A percentile compares a stretch with the other conserved stretches of the same genome.
These are phyloP conservation scores for Helicoverpa armigera DNA, from an alignment of 1,140 invertebrate genomes.

Conservation along the genomic window DNA sequence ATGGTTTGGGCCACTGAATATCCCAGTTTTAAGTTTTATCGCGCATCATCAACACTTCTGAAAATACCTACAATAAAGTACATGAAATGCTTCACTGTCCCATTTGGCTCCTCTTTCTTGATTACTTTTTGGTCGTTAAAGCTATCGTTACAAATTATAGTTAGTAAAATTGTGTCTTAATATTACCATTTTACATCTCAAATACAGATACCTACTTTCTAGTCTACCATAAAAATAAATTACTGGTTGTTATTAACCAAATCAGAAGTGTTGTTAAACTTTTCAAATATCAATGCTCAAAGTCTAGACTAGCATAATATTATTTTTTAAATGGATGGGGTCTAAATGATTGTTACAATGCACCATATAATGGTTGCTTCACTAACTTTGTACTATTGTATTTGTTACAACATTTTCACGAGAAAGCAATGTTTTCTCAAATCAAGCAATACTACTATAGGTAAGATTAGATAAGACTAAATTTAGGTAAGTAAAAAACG, in stretches of 20 bases:
- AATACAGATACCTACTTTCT: too few species aligned
- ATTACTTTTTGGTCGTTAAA: neutral
- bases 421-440: conserved; percentile 79
- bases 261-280: conserved; percentile 41
- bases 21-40: neutral
- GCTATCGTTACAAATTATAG: neutral
- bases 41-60: conserved; percentile 39
- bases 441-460: conserved; percentile 84
- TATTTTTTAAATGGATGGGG: conserved; percentile 44
- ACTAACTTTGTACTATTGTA: conserved; percentile 66
- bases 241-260: neutral
- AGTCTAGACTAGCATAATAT: conserved; percentile 47
- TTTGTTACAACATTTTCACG: conserved; percentile 76
- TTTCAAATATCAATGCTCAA: conserved; percentile 46
- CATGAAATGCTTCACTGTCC: neutral
- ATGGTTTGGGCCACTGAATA: neutral
- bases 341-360: conserved; percentile 68
- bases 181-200: neutral
- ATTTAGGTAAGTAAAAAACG: conserved; percentile 79
- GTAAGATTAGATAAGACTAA: conserved; percentile 75
- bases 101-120: neutral
- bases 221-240: too few species aligned
- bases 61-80: neutral
- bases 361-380: conserved; percentile 80
- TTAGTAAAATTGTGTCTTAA: conserved; percentile 21